Evolutionary conservation across 2,888 invertebrate genomes (phyloP), one percentile per base, ranked within the genome.

Genomic region (Pollenia amentaria): DNA sequence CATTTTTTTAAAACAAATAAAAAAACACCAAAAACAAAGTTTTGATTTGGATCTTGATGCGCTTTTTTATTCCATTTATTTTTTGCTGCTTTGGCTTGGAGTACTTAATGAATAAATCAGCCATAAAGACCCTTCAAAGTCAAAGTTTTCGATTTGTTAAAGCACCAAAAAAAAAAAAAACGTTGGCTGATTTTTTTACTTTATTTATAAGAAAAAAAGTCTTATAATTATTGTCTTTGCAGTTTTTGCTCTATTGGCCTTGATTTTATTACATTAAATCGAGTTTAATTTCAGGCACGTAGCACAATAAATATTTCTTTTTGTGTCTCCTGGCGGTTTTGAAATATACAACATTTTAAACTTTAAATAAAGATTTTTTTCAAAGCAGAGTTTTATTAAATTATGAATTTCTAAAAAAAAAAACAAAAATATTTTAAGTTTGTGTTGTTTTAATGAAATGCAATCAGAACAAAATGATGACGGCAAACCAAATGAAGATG

Each of bases 201-300:
- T n/a, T 70, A 16, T 48, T 79, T 29, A 18, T 65, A 16, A 14
- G 1, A 21, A 48, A 29, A 16, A 64, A 75, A 77, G 64, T 55
- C 44, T 78, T 72, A 83, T 86, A 83, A 81, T 77, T 87, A 72
- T 81, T 46, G 60, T 51, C 62, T 21, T 78, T 69, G 29, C 64
- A 48, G 72, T 40, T 44, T 75, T 64, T 57, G 72, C 73, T 72
- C 57, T 67, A 72, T 86, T 77, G 84, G 80, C 87, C 84, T 84
- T 87, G 87, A 84, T 87, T 87, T 84, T 72, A 80, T 87, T 51
- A 29, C 8, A 75, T 55, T 65, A 70, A 80, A 51, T n/a, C 48
- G 60, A 80, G 60, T 82, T 73, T 55, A 84, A 87, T 87, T 84
- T 87, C 84, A 87, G 80, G 73, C 87, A 87, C 87, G 87, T 84